Conservation (phyloP, 92 coral and sea anemone species). For the Phenganax stokvisi region DNA sequence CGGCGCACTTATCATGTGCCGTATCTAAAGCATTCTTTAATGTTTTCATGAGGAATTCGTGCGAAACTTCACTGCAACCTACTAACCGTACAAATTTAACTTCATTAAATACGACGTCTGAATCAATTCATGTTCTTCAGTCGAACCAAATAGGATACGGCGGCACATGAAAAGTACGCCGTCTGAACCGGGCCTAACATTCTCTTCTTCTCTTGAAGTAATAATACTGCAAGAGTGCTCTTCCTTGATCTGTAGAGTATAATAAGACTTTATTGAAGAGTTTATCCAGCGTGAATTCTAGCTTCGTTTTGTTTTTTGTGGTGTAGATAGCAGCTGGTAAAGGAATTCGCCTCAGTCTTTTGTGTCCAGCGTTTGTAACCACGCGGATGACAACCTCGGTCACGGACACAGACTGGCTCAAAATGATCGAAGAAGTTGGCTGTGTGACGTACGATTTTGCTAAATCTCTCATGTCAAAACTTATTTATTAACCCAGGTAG, state of each 20-base stretch:
- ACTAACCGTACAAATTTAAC: no score
- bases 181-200: not conserved
- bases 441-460: conserved; percentile 49
- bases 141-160: no score
- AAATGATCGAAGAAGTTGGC: conserved; percentile 50
- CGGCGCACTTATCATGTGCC: no score
- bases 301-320: not conserved
- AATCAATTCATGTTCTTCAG: no score
- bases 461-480: not conserved
- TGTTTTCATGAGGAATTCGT: no score
- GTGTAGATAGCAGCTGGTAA: conserved; percentile 28
- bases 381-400: conserved; percentile 56
- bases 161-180: no score
- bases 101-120: no score
- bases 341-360: conserved; percentile 72
- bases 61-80: no score
- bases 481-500: not conserved
- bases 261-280: not conserved
- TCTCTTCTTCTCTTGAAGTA: not conserved
- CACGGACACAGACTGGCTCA: conserved; percentile 37
- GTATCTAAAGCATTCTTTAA: no score
- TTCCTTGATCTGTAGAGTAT: not conserved
- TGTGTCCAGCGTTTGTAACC: conserved; percentile 73
- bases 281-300: not conserved
- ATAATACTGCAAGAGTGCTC: not conserved